Evolutionary conservation across 1,140 invertebrate species (phyloP).

Genomic region (Brachionus rubens): DNA sequence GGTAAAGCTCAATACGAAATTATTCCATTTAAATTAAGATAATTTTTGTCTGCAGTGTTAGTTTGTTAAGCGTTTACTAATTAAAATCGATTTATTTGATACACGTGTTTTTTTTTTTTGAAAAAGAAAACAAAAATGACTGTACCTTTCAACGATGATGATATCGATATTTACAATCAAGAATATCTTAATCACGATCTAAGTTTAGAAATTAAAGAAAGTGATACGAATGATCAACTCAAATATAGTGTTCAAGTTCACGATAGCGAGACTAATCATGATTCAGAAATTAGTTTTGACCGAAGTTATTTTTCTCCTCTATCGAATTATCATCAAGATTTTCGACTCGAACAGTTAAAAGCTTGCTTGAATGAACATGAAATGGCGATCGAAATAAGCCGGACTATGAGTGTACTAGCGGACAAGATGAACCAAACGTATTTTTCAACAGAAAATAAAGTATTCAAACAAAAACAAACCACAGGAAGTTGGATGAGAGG

Average conservation of each 20-base stretch:
- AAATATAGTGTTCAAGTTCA: not conserved
- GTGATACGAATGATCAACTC: not conserved
- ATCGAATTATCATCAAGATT: not conserved
- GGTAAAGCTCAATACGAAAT: too few relatives aligned
- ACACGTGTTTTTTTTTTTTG: too few relatives aligned
- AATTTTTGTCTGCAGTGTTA: too few relatives aligned
- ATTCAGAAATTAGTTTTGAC: not conserved
- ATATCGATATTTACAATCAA: too few relatives aligned
- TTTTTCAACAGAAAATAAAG: not conserved
- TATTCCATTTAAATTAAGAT: too few relatives aligned
- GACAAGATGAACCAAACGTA: not conserved
- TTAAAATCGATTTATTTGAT: too few relatives aligned
- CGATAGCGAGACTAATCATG: not conserved
- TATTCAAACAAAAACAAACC: too few relatives aligned
- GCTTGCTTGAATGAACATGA: not conserved
- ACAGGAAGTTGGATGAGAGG: too few relatives aligned
- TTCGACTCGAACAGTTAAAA: not conserved
- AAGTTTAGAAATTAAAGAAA: not conserved
- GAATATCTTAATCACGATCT: too few relatives aligned
- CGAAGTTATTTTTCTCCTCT: not conserved
- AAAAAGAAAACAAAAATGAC: too few relatives aligned
- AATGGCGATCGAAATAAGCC: not conserved
- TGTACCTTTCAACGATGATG: too few relatives aligned
- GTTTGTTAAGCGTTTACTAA: too few relatives aligned
- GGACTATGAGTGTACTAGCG: not conserved